Percentiles rank a stretch among this genome's conserved stretches.
phyloP scores from a whole-genome alignment of 2,797 vertebrate genomes.

The Tinamus major region DNA sequence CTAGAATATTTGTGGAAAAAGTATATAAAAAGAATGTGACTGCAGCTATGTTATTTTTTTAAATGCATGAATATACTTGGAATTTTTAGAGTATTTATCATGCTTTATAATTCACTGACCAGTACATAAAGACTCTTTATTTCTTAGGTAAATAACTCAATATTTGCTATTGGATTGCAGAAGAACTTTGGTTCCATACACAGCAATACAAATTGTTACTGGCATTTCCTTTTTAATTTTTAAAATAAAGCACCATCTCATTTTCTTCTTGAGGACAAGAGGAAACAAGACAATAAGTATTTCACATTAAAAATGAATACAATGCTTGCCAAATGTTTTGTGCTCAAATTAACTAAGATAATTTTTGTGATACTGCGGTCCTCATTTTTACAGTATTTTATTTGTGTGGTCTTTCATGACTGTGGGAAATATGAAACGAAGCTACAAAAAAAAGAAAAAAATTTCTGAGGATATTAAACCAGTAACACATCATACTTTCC shows the following conservation, averaged over 20 bases:
- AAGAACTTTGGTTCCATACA: background rate
- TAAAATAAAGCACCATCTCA: constrained; percentile 14
- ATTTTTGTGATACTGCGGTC: constrained; percentile 55
- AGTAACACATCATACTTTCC: constrained; percentile 39
- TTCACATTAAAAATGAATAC: constrained; percentile 49
- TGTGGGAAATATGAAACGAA: constrained; percentile 51
- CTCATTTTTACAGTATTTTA: constrained; percentile 56
- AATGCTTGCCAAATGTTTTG: constrained; percentile 45
- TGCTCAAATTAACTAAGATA: constrained; percentile 37
- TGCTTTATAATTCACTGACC: background rate
- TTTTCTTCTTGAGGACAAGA: constrained; percentile 51
- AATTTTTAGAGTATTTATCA: background rate
- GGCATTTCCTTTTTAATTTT: constrained; percentile 50
- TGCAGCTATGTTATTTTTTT: background rate
- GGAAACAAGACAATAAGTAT: constrained; percentile 26
- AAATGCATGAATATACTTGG: background rate
- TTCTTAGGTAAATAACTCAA: constrained; percentile 12
- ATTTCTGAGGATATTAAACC: constrained; percentile 40
- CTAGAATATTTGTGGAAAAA: constrained; percentile 18
- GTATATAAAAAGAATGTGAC: background rate
- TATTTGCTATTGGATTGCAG: constrained; percentile 10
- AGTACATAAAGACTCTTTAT: background rate
- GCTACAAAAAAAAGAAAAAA: constrained; percentile 26
- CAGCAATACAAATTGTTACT: constrained; percentile 29
- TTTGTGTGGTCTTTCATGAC: constrained; percentile 51